Percentiles rank a stretch among this genome's conserved stretches.
Evolutionary conservation across 1,140 invertebrate species (phyloP).

Genomic region (Mya arenaria): DNA sequence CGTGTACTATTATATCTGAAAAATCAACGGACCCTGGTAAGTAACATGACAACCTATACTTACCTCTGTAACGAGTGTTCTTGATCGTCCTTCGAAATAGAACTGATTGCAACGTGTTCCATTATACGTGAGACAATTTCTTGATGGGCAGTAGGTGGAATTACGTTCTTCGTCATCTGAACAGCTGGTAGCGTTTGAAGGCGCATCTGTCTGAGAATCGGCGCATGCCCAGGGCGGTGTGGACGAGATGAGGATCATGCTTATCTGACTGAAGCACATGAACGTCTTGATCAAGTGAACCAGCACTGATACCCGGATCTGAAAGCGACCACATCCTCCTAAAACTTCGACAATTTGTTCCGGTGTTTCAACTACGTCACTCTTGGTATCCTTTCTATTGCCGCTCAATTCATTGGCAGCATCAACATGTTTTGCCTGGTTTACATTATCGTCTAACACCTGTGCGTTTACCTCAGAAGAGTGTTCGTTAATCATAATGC

Average conservation of each 20-base stretch:
- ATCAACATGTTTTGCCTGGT: too few species aligned
- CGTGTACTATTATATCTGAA: too few species aligned
- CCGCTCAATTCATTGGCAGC: too few species aligned
- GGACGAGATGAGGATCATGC: constrained; percentile 1
- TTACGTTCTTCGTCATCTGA: not conserved
- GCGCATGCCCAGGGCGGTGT: constrained; percentile 21
- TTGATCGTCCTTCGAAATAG: not conserved
- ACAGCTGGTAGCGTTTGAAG: not conserved
- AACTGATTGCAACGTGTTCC: not conserved
- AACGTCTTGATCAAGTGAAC: constrained; percentile 13
- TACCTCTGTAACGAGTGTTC: constrained; percentile 30
- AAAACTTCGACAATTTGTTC: constrained; percentile 25
- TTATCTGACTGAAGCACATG: constrained; percentile 3
- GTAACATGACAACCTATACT: too few species aligned
- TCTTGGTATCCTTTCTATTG: too few species aligned
- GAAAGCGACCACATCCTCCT: constrained; percentile 33
- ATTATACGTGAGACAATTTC: constrained; percentile 1
- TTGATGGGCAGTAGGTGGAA: not conserved
- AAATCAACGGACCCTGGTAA: too few species aligned
- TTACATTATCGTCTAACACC: too few species aligned
- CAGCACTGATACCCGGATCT: constrained; percentile 9
- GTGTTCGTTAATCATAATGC: too few species aligned
- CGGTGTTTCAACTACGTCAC: too few species aligned
- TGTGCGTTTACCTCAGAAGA: too few species aligned
- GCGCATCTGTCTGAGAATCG: not conserved